phyloP scores from a whole-genome alignment of 2,113 vertebrate genomes.

The Irena cyanogastra region DNA sequence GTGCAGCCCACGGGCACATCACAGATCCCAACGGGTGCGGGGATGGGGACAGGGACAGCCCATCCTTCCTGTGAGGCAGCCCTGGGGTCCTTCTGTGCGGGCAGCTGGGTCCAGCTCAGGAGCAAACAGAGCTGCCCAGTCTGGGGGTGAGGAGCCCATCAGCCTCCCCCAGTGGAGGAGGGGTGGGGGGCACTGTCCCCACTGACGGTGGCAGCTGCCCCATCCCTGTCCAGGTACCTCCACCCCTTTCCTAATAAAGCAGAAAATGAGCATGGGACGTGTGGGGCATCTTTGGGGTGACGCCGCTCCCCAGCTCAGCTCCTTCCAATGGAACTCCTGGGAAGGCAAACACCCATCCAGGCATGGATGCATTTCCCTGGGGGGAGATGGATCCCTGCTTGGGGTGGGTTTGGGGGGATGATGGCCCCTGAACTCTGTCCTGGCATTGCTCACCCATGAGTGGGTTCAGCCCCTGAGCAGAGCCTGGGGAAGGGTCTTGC shows the following conservation, averaged over 20 bases:
- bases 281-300: background rate
- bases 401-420: background rate
- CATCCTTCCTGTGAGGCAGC: background rate
- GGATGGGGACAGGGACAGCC: background rate
- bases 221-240: background rate
- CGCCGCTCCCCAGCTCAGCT: background rate
- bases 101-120: background rate
- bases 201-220: background rate
- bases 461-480: background rate
- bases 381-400: background rate
- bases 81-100: background rate
- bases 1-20: background rate
- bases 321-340: background rate
- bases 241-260: conserved; percentile 23
- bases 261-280: background rate
- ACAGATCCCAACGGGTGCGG: accelerated
- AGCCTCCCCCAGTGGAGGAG: background rate
- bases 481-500: background rate
- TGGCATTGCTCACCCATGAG: accelerated
- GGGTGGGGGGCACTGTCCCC: background rate
- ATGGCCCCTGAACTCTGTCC: background rate
- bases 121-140: background rate
- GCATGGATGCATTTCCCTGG: accelerated
- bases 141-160: background rate
- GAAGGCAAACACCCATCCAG: background rate